Base-by-base conservation (phyloP, 2,797 vertebrate genomes). In the Poecilia velifera region DNA sequence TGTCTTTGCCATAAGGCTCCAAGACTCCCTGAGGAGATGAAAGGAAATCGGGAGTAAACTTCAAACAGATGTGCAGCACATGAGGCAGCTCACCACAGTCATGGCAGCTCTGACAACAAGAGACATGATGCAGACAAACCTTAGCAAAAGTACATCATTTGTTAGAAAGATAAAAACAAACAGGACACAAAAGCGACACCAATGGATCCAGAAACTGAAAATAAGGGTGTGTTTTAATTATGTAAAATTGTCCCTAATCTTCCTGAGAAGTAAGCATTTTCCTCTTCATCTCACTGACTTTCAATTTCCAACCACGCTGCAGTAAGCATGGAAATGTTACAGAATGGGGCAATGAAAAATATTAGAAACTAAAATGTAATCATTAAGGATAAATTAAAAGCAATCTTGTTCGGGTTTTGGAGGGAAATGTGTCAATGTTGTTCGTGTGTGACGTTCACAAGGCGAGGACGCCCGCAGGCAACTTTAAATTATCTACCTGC, bases 1-100 rank as follows among this genome's bases (percentile, higher is more conserved):
- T 68, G 80, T 77, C 76, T 85, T 84, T 82, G 74, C 78, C 76
- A 53, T 74, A 86, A 88, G 86, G 89, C 83, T 83, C 25, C 68
- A 6, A 22, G 46, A 68, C 73, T 59, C 85, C 85, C 86, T 74
- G 53, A 72, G 81, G 91, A 74, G 77, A 18, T 76, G 57, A 81
- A 87, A 85, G 62, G 64, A 77, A 76, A 89, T 81, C 79, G 76
- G 51, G 77, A 79, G 43, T 75, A 91, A 78, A 71, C 80, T 71
- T 45, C 59, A 72, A 62, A 70, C 70, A 72, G 51, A 68, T 16
- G 55, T 53, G 81, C 55, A 80, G 72, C 57, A 83, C 79, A 81
- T 87, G 85, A 87, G 76, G 71, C 83, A 73, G 79, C 84, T 84
- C 72, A 74, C 10, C 9, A 22, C 70, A 82, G 39, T 87, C 84